A percentile compares a stretch with the other conserved stretches of the same genome.
phyloP scores from a whole-genome alignment of 2,797 vertebrate genomes.

The Channallabes apus region DNA sequence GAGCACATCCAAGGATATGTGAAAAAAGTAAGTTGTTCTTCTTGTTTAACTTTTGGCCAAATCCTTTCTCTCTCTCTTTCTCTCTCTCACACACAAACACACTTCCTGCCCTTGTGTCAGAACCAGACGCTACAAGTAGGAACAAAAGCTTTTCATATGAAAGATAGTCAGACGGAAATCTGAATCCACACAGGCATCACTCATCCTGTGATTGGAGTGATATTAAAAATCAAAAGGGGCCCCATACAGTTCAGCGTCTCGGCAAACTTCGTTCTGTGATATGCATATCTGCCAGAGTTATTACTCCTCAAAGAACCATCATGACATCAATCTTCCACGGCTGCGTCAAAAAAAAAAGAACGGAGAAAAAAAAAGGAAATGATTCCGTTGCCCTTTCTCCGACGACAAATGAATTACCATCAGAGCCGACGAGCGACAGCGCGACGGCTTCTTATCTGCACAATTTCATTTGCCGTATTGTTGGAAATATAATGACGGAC shows the following conservation, averaged over 20 bases:
- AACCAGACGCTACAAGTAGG: background rate
- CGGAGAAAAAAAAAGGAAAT: slow-evolving; percentile 41
- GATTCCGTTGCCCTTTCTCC: slow-evolving; percentile 50
- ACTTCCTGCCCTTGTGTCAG: background rate
- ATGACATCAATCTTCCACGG: slow-evolving; percentile 34
- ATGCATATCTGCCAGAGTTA: slow-evolving; percentile 30
- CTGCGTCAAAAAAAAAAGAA: background rate
- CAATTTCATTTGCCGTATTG: slow-evolving; percentile 72
- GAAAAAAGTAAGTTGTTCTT: slow-evolving; percentile 83
- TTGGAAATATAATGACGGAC: slow-evolving; percentile 67
- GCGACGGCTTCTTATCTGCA: slow-evolving; percentile 69
- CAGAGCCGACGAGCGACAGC: slow-evolving; percentile 30
- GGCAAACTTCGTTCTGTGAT: slow-evolving; percentile 1
- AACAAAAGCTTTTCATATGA: background rate
- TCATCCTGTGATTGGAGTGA: slow-evolving; percentile 39
- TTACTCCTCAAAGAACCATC: slow-evolving; percentile 42
- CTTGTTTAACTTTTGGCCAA: background rate
- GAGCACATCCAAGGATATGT: slow-evolving; percentile 92
- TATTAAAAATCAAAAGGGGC: slow-evolving; percentile 30
- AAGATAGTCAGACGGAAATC: slow-evolving; percentile 11
- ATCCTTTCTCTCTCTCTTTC: no score
- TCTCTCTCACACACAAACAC: background rate
- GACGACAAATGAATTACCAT: slow-evolving; percentile 24
- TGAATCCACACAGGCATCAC: slow-evolving; percentile 1
- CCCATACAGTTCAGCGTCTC: slow-evolving; percentile 5